Evolutionary conservation across 2,888 invertebrate species (phyloP), one percentile per base, ranked within the genome.

Genomic region (Tiliacea aurago): DNA sequence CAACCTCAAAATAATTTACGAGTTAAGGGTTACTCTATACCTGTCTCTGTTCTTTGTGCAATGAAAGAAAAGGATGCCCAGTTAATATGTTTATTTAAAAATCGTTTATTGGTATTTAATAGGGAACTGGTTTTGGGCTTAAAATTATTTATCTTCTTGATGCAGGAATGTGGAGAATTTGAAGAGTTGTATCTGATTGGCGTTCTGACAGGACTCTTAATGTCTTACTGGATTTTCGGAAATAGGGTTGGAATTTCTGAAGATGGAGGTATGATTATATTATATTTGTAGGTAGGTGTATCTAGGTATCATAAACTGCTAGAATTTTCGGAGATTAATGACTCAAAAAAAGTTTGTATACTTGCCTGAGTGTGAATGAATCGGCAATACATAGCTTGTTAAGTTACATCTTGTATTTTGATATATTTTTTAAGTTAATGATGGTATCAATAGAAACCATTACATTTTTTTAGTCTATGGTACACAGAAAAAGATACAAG

Each of bases 21-120:
- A 94, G 91, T 84, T 88, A 87, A 91, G 94, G 95, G 93, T 90
- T 89, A 87, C 82, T 61, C 37, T 89, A 78, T 87, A 76, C 64
- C 86, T 85, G 73, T 94, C 93, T 87, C 89, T 86, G 73, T 92
- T 89, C 58, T 67, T 84, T 71, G 11, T 77, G 18, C 56, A 51
- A 73, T 62, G 66, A 53, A 76, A 68, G 75, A 78, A 86, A 93
- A 70, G 86, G 90, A 84, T 93, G 92, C n/a, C 70, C 65, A 78
- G 73, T 77, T 73, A 76, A 81, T 84, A 87, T 93, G 92, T 94
- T 94, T 93, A 91, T 93, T 94, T 91, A 90, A 92, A 93, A 92
- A 91, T 89, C 88, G 90, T 93, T 95, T 95, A 95, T 95, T 91
- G 93, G 91, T 91, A 92, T 95, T 95, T 95, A 95, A 95, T 94